Evolutionary conservation across 1,140 invertebrate species (phyloP).

Genomic region (Chymomyza costata): DNA sequence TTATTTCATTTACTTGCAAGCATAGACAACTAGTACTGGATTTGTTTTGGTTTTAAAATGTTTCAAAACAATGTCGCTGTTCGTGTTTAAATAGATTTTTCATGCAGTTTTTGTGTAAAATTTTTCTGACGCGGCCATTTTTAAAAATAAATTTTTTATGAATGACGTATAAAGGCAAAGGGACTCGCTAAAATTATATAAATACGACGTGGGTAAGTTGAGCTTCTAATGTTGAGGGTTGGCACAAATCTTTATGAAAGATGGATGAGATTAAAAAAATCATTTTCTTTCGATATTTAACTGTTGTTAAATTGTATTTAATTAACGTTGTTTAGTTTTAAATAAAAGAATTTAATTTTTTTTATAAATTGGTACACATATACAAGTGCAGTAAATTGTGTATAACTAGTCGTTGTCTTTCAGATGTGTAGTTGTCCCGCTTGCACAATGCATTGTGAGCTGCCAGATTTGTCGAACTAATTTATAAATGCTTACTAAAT

Average conservation of each 20-base stretch:
- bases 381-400: constrained; percentile 55
- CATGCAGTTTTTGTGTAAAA: constrained; percentile 40
- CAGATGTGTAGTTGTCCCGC: constrained; percentile 34
- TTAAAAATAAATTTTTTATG: constrained; percentile 50
- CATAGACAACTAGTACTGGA: constrained; percentile 58
- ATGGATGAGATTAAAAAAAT: constrained; percentile 33
- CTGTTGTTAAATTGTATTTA: constrained; percentile 19
- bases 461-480: constrained; percentile 23
- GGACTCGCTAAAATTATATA: constrained; percentile 52
- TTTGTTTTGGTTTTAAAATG: constrained; percentile 50
- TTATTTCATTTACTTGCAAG: constrained; percentile 60
- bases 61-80: constrained; percentile 36
- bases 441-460: constrained; percentile 23
- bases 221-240: neutral
- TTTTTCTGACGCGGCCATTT: constrained; percentile 72
- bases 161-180: constrained; percentile 31
- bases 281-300: constrained; percentile 6
- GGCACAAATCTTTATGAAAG: constrained; percentile 9
- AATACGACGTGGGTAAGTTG: constrained; percentile 51
- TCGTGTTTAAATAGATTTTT: constrained; percentile 48
- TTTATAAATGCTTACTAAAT: constrained; percentile 13
- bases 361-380: constrained; percentile 48
- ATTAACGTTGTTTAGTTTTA: constrained; percentile 41
- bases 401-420: constrained; percentile 49
- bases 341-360: constrained; percentile 47